phyloP scores from a whole-genome alignment of 2,888 invertebrate genomes.

The Protonemura montana region DNA sequence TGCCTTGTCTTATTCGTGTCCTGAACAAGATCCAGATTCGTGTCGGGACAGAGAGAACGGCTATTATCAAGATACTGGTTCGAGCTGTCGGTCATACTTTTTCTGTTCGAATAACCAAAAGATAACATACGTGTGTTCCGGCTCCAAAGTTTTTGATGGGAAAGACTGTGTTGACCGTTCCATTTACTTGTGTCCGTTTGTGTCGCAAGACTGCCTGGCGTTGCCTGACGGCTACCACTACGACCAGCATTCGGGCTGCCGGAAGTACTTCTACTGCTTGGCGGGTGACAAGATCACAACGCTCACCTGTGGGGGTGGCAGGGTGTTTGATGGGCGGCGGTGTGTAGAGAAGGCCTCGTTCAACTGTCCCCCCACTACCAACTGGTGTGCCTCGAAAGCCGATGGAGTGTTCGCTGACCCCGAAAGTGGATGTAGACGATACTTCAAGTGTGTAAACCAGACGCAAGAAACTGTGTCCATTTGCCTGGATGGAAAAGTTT shows the following conservation, averaged over 20 bases:
- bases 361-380: conserved; percentile 59
- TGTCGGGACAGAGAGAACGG: conserved; percentile 65
- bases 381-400: conserved; percentile 52
- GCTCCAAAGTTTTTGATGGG: conserved; percentile 65
- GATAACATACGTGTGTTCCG: conserved; percentile 66
- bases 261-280: conserved; percentile 68
- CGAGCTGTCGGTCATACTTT: conserved; percentile 68
- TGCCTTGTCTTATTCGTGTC: conserved; percentile 59
- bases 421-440: conserved; percentile 53
- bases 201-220: conserved; percentile 62
- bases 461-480: conserved; percentile 51
- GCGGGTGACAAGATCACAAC: conserved; percentile 65
- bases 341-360: conserved; percentile 62
- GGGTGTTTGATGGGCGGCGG: conserved; percentile 67
- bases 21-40: conserved; percentile 57
- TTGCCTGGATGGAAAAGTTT: conserved; percentile 53
- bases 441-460: conserved; percentile 52
- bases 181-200: conserved; percentile 57
- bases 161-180: conserved; percentile 60
- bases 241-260: conserved; percentile 64
- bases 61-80: conserved; percentile 61
- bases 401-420: conserved; percentile 55
- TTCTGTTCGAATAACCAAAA: conserved; percentile 66
- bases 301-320: conserved; percentile 65
- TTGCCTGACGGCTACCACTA: conserved; percentile 67